Conservation (phyloP, 2,113 vertebrate genomes). For the Puffinus mauretanicus region DNA sequence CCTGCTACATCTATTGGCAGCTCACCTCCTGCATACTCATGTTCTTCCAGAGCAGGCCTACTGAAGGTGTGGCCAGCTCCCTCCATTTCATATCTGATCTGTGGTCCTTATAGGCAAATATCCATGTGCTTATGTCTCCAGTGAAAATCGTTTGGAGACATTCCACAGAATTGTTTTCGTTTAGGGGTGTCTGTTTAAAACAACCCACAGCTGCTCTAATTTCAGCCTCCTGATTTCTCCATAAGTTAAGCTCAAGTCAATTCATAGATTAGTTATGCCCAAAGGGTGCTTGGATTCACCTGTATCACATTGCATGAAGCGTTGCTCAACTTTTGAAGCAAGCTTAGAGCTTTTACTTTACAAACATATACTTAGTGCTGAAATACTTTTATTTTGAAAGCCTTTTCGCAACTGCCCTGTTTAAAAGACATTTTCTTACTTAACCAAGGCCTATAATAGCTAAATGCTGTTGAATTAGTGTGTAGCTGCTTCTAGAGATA, state of each 20-base stretch:
- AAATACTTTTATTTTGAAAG: constrained; percentile 28
- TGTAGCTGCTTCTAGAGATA: not conserved
- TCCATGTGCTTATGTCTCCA: not conserved
- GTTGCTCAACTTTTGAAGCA: not conserved
- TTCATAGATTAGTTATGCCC: not conserved
- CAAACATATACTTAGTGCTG: not conserved
- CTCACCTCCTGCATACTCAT: not conserved
- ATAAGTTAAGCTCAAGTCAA: fast-evolving
- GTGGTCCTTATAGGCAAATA: not conserved
- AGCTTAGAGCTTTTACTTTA: constrained; percentile 15
- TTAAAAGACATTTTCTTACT: not conserved
- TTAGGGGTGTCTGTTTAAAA: not conserved
- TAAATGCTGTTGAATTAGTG: not conserved
- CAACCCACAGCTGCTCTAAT: not conserved
- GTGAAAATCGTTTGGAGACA: not conserved
- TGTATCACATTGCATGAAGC: not conserved
- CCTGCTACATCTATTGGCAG: not conserved
- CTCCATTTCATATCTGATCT: not conserved
- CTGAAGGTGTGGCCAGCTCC: not conserved
- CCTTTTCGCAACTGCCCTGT: not conserved
- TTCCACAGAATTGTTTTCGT: not conserved
- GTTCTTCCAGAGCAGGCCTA: not conserved
- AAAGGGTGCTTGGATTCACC: not conserved
- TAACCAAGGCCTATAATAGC: not conserved
- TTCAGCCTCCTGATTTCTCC: not conserved